phyloP scores from a whole-genome alignment of 2,797 vertebrate genomes.

The Argya squamiceps region DNA sequence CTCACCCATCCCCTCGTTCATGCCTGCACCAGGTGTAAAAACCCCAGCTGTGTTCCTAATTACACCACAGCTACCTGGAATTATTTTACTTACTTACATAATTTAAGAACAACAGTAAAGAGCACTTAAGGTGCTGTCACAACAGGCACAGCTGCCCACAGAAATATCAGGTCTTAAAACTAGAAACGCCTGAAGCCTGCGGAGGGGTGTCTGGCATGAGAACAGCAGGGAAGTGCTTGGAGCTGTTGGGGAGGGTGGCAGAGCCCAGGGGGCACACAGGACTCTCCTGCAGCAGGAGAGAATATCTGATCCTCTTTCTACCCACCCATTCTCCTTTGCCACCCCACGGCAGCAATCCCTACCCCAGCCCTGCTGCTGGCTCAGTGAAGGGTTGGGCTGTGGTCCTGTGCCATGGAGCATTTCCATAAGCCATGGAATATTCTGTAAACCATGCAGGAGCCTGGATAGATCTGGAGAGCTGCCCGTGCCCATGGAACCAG shows the following conservation, averaged over 20 bases:
- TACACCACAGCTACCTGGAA: accelerated
- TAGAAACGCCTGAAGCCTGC: accelerated
- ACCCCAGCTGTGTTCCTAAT: not conserved
- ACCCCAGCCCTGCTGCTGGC: not conserved
- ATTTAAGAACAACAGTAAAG: not conserved
- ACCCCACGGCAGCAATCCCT: not conserved
- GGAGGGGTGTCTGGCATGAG: accelerated
- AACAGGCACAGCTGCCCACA: not conserved
- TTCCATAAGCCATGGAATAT: too few species aligned
- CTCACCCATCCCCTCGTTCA: accelerated
- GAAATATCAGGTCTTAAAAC: not conserved
- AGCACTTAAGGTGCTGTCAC: not conserved
- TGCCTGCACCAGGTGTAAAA: not conserved
- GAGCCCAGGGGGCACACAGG: accelerated
- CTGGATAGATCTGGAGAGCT: accelerated
- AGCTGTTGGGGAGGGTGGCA: not conserved
- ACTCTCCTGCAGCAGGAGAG: not conserved
- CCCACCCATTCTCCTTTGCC: not conserved
- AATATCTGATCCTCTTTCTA: not conserved
- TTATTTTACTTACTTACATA: not conserved
- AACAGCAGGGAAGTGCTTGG: not conserved
- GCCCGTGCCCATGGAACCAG: accelerated
- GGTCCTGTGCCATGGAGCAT: not conserved
- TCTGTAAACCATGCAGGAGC: not conserved
- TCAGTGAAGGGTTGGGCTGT: accelerated